Conservation (phyloP, 1,140 invertebrate species). For the Battus philenor region DNA sequence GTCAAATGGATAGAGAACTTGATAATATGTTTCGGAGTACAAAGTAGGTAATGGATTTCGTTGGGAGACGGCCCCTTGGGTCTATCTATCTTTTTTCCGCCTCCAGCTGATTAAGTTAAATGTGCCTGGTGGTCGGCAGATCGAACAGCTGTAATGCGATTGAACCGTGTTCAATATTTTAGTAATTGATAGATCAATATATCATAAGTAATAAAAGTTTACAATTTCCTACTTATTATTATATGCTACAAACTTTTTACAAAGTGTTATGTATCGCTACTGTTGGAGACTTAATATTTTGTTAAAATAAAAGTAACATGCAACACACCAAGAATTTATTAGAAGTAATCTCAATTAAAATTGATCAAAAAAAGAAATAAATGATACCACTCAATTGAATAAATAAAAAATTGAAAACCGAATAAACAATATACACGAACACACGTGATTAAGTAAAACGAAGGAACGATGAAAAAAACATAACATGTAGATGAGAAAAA, state of each 20-base stretch:
- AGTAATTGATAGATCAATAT: no score
- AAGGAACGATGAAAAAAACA: constrained; percentile 14
- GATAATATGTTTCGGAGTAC: constrained; percentile 34
- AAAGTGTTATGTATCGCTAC: no score
- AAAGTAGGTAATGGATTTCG: constrained; percentile 53
- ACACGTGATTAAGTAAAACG: constrained; percentile 15
- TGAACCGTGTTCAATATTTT: not conserved
- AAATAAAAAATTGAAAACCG: no score
- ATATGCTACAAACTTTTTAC: no score
- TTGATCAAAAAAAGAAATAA: no score
- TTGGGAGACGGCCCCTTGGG: constrained; percentile 34
- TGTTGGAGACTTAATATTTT: no score
- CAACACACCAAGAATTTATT: no score
- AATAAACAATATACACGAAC: constrained; percentile 11
- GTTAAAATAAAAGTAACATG: no score
- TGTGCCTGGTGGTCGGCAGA: not conserved
- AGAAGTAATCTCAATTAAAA: no score
- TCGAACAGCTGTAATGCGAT: not conserved
- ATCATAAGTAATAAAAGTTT: no score
- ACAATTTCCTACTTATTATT: no score
- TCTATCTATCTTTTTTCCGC: constrained; percentile 36
- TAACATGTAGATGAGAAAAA: constrained; percentile 15
- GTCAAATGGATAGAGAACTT: constrained; percentile 39
- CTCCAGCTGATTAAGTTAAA: constrained; percentile 41
- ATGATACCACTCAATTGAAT: no score